These are phyloP conservation scores for Ceraclea dissimilis DNA, from an alignment of 2,888 invertebrate genomes.

Conservation along the genomic window DNA sequence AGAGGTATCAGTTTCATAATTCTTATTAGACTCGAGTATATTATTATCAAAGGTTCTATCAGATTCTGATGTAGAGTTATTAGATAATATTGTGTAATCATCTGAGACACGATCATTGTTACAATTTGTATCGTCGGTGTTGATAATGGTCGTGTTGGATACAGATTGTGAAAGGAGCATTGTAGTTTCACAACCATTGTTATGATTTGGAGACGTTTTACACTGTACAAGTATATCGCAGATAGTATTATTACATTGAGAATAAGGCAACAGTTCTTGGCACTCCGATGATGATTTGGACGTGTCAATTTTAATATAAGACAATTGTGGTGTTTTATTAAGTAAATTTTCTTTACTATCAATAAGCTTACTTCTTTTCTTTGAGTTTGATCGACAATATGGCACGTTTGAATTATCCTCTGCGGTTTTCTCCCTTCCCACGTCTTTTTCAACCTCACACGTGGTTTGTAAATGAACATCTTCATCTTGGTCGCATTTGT, in stretches of 20 bases:
- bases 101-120: slow-evolving; percentile 3
- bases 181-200: neutral
- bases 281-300: neutral
- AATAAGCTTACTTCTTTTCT: neutral
- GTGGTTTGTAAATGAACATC: neutral
- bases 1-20: neutral
- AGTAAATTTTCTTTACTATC: neutral
- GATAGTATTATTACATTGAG: neutral
- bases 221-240: neutral
- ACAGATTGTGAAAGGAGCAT: neutral
- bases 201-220: neutral
- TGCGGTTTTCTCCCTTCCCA: neutral
- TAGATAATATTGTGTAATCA: neutral
- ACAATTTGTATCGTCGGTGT: neutral
- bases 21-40: neutral
- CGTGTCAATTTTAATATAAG: neutral
- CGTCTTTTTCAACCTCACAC: neutral
- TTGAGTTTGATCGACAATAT: neutral
- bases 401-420: neutral
- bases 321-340: neutral
- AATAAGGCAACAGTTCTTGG: neutral
- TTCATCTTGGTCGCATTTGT: neutral
- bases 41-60: neutral
- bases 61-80: slow-evolving; percentile 7
- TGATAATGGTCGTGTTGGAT: neutral